Conservation (phyloP, 2,888 invertebrate species). For the Pherbina coryleti region DNA sequence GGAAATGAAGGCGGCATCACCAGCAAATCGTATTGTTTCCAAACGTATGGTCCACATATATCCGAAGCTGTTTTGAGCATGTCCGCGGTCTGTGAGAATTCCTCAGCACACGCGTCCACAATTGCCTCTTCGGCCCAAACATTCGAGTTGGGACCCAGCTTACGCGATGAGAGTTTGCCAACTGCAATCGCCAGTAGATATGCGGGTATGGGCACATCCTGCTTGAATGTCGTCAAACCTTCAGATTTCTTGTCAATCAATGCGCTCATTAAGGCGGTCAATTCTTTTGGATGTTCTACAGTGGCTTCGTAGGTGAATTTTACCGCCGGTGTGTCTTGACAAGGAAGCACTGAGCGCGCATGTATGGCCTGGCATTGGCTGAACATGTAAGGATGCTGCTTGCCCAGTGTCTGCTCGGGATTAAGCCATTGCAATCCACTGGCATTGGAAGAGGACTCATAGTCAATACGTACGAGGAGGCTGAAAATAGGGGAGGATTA, state of each 20-base stretch:
- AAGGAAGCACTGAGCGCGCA: slow-evolving; percentile 89
- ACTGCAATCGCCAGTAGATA: slow-evolving; percentile 92
- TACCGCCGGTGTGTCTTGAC: slow-evolving; percentile 92
- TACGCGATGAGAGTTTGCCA: slow-evolving; percentile 81
- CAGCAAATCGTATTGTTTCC: slow-evolving; percentile 90
- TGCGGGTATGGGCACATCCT: slow-evolving; percentile 87
- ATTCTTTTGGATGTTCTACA: slow-evolving; percentile 79
- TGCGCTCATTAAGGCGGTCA: slow-evolving; percentile 92
- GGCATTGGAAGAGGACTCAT: slow-evolving; percentile 82
- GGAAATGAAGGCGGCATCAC: slow-evolving; percentile 93
- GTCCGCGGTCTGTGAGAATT: slow-evolving; percentile 89
- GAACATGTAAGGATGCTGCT: slow-evolving; percentile 86
- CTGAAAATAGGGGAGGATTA: slow-evolving; percentile 43
- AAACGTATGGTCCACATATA: slow-evolving; percentile 89
- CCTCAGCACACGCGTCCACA: slow-evolving; percentile 86
- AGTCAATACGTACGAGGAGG: slow-evolving; percentile 73
- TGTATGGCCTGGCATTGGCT: slow-evolving; percentile 91
- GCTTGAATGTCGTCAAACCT: slow-evolving; percentile 75
- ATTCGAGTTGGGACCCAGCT: slow-evolving; percentile 81
- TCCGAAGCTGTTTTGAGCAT: slow-evolving; percentile 86
- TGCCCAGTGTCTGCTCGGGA: slow-evolving; percentile 89
- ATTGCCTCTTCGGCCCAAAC: slow-evolving; percentile 93
- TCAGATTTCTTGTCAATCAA: slow-evolving; percentile 71
- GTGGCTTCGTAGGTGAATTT: slow-evolving; percentile 87
- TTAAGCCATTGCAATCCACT: slow-evolving; percentile 92